Evolutionary conservation across 1,140 invertebrate species (phyloP), one percentile per base, ranked within the genome.

Genomic region (Scaptomyza montana): DNA sequence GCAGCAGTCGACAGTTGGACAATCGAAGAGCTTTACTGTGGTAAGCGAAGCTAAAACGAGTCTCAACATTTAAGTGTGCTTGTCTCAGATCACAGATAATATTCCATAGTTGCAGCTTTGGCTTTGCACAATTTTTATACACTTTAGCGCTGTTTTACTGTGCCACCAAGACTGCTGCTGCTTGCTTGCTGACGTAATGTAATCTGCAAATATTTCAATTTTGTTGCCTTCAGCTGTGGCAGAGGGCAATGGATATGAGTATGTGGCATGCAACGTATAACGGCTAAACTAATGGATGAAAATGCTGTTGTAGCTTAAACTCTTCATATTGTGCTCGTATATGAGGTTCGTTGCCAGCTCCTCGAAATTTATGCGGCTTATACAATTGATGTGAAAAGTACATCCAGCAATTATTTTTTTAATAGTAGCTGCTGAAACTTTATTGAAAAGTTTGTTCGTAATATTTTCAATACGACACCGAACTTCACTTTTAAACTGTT

Each of bases 151-250:
- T 7, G 45, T 46, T 46, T 59, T 8, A 74, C 71, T 74, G 71
- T 74, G 19, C 70, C 51, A 53, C 64, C n/a, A n/a, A n/a, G 56
- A n/a, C 47, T 10, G 41, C n/a, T 43, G 47, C 28, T 36, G 33
- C 33, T 36, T 36, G 33, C 65, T 69, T 69, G 53, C 69, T 74
- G 64, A 57, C 50, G 67, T 74, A 80, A 85, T 86, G 79, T 69
- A 86, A 85, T 86, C 67, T 86, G 59, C 68, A 86, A 77, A 64
- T 74, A 71, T 56, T 77, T 60, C 64, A 74, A 54, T 77, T 68
- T 30, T 9, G 43, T 49, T 62, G 57, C 64, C 46, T 10, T 60
- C 60, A 19, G 21, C 36, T 41, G 51, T 2, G 36, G 36, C 53
- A 19, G 43, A 19, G 46, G 19, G 12, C 46, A 16, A 33, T 21